These are phyloP conservation scores for Drosophila quadrilineata DNA, from an alignment of 1,140 invertebrate species.

Conservation along the genomic window DNA sequence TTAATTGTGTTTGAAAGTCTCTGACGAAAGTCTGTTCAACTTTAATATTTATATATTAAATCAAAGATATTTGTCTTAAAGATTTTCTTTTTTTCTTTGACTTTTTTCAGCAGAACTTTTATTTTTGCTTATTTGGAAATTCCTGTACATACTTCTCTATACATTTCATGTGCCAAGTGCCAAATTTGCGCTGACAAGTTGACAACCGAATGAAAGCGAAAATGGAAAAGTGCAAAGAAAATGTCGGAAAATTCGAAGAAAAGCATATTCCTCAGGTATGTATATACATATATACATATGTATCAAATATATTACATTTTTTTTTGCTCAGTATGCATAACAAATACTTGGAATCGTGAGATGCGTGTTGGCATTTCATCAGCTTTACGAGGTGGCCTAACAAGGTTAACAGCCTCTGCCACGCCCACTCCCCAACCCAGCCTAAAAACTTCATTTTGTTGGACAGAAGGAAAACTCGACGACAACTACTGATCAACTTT, in stretches of 20 bases:
- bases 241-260: background rate
- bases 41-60: too few species aligned
- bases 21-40: too few species aligned
- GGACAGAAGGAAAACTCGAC: background rate
- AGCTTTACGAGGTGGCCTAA: slow-evolving; percentile 31
- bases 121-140: background rate
- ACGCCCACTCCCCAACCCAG: background rate
- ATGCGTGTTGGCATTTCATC: slow-evolving; percentile 42
- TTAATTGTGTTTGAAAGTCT: too few species aligned
- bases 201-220: slow-evolving; percentile 16
- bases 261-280: background rate
- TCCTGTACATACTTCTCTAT: background rate
- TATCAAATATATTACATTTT: background rate
- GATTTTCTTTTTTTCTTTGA: background rate
- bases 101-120: background rate
- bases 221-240: background rate
- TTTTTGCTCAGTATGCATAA: slow-evolving; percentile 38
- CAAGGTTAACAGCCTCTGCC: slow-evolving; percentile 34
- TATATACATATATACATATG: background rate
- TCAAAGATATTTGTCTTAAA: too few species aligned
- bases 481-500: slow-evolving; percentile 39
- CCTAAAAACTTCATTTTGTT: background rate
- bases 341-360: slow-evolving; percentile 23
- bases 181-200: slow-evolving; percentile 41
- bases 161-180: slow-evolving; percentile 18